A percentile compares a stretch with the other conserved stretches of the same genome.
Evolutionary conservation across 1,140 invertebrate species (phyloP).

Genomic region (Drosophila mojavensis): DNA sequence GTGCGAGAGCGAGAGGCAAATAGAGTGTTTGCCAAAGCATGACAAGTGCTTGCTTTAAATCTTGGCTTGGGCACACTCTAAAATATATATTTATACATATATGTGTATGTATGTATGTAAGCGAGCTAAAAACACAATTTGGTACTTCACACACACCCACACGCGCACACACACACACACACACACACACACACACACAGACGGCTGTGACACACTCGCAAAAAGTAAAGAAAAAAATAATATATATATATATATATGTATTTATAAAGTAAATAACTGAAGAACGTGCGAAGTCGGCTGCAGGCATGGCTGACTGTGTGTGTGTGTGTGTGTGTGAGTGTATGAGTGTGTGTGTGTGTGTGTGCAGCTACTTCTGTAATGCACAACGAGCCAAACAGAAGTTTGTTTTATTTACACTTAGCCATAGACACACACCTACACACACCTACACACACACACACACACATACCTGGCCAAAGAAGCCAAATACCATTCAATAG

Average conservation of each 20-base stretch:
- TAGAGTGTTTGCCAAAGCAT: slow-evolving; percentile 51
- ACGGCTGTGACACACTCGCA: slow-evolving; percentile 5
- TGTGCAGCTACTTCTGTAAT: slow-evolving; percentile 65
- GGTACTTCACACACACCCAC: slow-evolving; percentile 10
- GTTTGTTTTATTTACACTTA: slow-evolving; percentile 73
- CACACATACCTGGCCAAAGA: slow-evolving; percentile 12
- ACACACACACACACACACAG: slow-evolving; percentile 12
- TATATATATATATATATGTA: not conserved
- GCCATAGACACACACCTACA: slow-evolving; percentile 37
- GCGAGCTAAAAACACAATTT: not conserved
- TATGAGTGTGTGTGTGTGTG: slow-evolving; percentile 35
- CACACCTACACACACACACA: slow-evolving; percentile 29
- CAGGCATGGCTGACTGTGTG: slow-evolving; percentile 34
- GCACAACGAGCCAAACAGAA: slow-evolving; percentile 56
- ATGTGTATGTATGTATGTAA: not conserved
- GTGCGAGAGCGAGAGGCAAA: too few species aligned
- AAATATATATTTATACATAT: not conserved
- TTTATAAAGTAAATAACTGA: slow-evolving; percentile 19
- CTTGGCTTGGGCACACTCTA: slow-evolving; percentile 42
- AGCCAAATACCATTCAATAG: slow-evolving; percentile 35
- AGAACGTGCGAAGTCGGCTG: slow-evolving; percentile 55
- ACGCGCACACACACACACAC: slow-evolving; percentile 14
- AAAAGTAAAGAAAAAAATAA: slow-evolving; percentile 49
- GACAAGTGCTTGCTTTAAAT: slow-evolving; percentile 69
- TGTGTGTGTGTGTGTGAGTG: slow-evolving; percentile 2